These are phyloP conservation scores for Pomacea canaliculata DNA, from an alignment of 2,888 invertebrate species.

Conservation along the genomic window DNA sequence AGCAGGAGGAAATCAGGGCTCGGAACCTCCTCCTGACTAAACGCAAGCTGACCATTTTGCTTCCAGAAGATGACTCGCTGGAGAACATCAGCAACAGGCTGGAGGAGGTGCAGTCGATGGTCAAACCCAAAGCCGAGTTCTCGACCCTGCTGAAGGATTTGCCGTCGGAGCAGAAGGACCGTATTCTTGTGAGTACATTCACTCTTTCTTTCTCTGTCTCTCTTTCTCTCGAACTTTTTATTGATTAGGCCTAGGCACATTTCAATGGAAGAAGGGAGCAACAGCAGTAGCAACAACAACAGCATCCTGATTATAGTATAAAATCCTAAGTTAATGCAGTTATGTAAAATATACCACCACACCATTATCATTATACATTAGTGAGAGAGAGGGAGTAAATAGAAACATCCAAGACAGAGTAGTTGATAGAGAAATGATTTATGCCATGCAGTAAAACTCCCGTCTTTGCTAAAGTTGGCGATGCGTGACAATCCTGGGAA, in stretches of 20 bases:
- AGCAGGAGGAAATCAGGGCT: slow-evolving; percentile 44
- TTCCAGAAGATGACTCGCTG: slow-evolving; percentile 58
- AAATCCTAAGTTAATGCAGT: too few species aligned
- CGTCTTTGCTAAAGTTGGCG: too few species aligned
- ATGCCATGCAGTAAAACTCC: too few species aligned
- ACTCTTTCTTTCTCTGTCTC: neutral
- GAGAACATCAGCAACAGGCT: slow-evolving; percentile 51
- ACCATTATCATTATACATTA: too few species aligned
- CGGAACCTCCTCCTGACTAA: slow-evolving; percentile 43
- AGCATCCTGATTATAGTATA: too few species aligned
- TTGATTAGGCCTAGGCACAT: neutral
- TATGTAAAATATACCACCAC: too few species aligned
- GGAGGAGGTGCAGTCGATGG: slow-evolving; percentile 56
- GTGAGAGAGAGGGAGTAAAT: too few species aligned
- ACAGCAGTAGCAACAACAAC: too few species aligned
- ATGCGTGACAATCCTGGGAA: neutral
- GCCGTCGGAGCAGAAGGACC: slow-evolving; percentile 45
- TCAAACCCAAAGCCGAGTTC: slow-evolving; percentile 51
- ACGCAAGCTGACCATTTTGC: slow-evolving; percentile 49
- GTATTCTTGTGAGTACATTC: slow-evolving; percentile 47
- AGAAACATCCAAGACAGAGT: too few species aligned
- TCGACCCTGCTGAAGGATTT: slow-evolving; percentile 49
- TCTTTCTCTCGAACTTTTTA: neutral
- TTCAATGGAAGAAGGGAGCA: neutral
- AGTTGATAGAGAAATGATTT: too few species aligned